phyloP scores from a whole-genome alignment of 2,797 vertebrate genomes.

The Myotis daubentonii region DNA sequence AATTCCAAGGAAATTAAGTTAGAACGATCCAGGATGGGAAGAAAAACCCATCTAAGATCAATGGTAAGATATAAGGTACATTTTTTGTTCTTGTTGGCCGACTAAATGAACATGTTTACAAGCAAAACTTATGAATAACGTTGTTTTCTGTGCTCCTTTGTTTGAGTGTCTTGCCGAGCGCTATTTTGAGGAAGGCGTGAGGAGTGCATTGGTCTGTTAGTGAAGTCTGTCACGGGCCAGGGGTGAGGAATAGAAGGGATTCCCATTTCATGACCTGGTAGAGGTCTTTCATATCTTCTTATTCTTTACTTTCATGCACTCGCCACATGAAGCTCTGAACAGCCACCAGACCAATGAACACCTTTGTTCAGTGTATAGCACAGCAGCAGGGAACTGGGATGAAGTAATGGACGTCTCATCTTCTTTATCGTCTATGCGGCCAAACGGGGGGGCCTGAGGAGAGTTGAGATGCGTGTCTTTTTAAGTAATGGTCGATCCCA shows the following conservation, averaged over 20 bases:
- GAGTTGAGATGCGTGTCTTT: constrained; percentile 56
- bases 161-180: neutral
- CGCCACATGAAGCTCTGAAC: neutral
- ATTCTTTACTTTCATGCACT: constrained; percentile 34
- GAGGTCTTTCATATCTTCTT: neutral
- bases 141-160: neutral
- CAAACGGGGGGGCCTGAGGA: neutral
- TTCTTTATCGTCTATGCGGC: constrained; percentile 14
- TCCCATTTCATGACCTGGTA: neutral
- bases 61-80: neutral
- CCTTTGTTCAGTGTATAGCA: neutral
- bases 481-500: constrained; percentile 61
- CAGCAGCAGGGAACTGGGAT: constrained; percentile 37
- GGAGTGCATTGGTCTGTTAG: neutral
- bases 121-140: neutral
- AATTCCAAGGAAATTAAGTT: constrained; percentile 11
- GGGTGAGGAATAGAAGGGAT: neutral
- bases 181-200: constrained; percentile 15
- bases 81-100: constrained; percentile 38
- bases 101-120: neutral
- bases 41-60: neutral
- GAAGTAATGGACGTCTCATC: constrained; percentile 32
- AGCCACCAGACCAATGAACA: neutral
- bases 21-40: neutral
- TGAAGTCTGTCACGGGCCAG: neutral